Percentiles rank a stretch among this genome's conserved stretches.
These are phyloP conservation scores for Sardina pilchardus DNA, from an alignment of 2,113 vertebrate genomes.

Conservation along the genomic window DNA sequence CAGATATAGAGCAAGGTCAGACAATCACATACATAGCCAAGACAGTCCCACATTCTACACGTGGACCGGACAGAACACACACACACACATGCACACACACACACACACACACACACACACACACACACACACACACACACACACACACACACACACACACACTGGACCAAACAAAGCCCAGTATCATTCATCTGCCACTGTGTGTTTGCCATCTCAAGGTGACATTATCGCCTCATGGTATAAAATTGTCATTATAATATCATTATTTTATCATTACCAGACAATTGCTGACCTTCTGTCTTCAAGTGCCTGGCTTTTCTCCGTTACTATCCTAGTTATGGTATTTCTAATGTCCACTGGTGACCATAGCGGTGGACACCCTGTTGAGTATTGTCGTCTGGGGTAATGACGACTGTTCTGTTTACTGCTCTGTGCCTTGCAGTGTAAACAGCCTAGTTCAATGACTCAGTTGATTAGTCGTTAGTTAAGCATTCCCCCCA, in stretches of 20 bases:
- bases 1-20: constrained; percentile 29
- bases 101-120: constrained; percentile 27
- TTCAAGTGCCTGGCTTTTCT: background rate
- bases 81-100: constrained; percentile 21
- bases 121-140: constrained; percentile 25
- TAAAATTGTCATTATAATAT: too few relatives aligned
- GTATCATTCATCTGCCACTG: background rate
- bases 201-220: background rate
- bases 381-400: background rate
- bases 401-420: background rate
- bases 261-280: background rate
- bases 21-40: background rate
- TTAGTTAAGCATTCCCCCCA: background rate
- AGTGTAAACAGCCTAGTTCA: background rate
- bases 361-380: background rate
- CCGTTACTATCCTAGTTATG: background rate
- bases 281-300: background rate
- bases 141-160: constrained; percentile 32
- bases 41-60: too few relatives aligned
- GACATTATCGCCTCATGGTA: background rate
- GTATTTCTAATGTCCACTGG: background rate
- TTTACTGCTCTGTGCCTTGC: background rate
- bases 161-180: background rate
- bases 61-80: constrained; percentile 9
- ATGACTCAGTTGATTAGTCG: background rate